These are phyloP conservation scores for Sebastes nivosus DNA, from an alignment of 2,797 vertebrate species.

Conservation along the genomic window DNA sequence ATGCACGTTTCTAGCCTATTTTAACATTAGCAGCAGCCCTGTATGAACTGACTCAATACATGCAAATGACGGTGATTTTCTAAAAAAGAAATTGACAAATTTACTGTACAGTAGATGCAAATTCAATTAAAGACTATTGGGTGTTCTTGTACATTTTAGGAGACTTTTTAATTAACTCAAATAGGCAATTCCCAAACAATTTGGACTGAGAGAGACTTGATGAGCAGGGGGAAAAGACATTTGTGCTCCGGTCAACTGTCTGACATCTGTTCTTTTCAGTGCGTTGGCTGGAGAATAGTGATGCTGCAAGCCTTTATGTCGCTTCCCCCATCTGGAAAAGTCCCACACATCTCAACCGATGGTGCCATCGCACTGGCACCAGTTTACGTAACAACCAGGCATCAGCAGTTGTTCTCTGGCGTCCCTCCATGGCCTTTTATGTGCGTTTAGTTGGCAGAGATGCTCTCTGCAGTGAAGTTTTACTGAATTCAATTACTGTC, in stretches of 20 bases:
- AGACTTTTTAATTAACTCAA: not conserved
- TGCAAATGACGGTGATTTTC: not conserved
- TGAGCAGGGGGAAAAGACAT: not conserved
- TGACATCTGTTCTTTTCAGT: constrained; percentile 42
- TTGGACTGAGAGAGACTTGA: not conserved
- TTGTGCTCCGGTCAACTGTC: constrained; percentile 16
- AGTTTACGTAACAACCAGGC: constrained; percentile 19
- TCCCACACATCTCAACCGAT: constrained; percentile 17
- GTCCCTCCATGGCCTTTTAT: constrained; percentile 11
- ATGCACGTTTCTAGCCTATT: not conserved
- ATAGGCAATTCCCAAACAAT: not conserved
- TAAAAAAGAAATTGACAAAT: not conserved
- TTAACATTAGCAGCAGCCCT: not conserved
- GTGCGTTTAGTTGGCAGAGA: not conserved
- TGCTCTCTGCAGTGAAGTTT: not conserved
- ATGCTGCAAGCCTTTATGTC: constrained; percentile 16
- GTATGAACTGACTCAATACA: not conserved
- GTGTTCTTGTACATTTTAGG: not conserved
- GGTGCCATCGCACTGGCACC: not conserved
- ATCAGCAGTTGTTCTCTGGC: constrained; percentile 17
- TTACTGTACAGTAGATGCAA: not conserved
- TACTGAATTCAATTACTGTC: not conserved
- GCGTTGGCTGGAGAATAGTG: constrained; percentile 10
- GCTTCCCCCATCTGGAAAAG: constrained; percentile 20
- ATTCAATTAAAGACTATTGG: not conserved